Conservation (phyloP, 2,113 vertebrate genomes). For the Heterotis niloticus region DNA sequence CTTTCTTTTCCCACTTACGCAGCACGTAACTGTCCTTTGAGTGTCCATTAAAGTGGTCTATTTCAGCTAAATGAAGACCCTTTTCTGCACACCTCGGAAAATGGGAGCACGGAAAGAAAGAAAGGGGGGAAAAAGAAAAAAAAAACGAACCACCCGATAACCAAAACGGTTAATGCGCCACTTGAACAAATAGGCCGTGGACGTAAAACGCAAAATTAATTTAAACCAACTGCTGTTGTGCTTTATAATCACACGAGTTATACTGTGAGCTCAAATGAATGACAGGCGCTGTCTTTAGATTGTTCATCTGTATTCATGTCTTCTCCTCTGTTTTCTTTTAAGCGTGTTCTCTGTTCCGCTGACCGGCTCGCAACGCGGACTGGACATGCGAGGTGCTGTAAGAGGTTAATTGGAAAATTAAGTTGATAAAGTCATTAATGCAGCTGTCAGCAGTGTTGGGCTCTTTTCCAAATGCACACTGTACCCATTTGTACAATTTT, state of each 20-base stretch:
- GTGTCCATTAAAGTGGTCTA: slow-evolving; percentile 20
- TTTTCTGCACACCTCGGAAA: background rate
- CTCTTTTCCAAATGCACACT: slow-evolving; percentile 40
- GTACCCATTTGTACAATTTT: no score
- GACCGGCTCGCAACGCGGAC: slow-evolving; percentile 19
- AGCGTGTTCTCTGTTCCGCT: slow-evolving; percentile 21
- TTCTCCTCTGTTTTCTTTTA: slow-evolving; percentile 13
- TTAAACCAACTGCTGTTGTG: slow-evolving; percentile 39
- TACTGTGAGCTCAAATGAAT: slow-evolving; percentile 35
- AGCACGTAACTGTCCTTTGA: background rate
- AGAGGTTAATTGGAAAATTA: slow-evolving; percentile 65
- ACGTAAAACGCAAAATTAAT: slow-evolving; percentile 44
- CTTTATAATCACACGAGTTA: slow-evolving; percentile 42
- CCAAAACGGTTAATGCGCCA: slow-evolving; percentile 35
- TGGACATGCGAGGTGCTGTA: slow-evolving; percentile 52
- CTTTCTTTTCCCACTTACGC: slow-evolving; percentile 26
- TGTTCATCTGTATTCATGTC: slow-evolving; percentile 32
- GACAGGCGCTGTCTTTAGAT: slow-evolving; percentile 46
- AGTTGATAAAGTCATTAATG: slow-evolving; percentile 67
- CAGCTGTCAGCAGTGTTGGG: slow-evolving; percentile 66
- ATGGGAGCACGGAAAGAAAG: no score
- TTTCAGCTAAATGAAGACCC: slow-evolving; percentile 16
- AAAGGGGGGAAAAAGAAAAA: no score
- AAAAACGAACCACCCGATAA: slow-evolving; percentile 3
- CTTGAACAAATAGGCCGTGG: slow-evolving; percentile 39